These are phyloP conservation scores for Erythrocercus mccallii DNA, from an alignment of 2,113 vertebrate species.

Conservation along the genomic window DNA sequence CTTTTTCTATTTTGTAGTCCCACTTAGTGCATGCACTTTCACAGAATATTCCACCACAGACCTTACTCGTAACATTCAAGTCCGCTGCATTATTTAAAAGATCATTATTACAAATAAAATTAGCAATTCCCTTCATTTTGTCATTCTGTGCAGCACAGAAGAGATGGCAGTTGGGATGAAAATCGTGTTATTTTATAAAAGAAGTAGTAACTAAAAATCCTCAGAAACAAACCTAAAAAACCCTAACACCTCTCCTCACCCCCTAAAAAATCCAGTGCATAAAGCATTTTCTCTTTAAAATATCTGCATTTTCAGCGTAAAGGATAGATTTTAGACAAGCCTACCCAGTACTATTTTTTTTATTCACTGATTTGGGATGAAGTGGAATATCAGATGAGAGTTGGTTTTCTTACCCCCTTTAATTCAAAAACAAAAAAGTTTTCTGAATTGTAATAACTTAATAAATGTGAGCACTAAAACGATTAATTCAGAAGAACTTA, in stretches of 20 bases:
- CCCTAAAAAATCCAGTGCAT: not conserved
- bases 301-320: not conserved
- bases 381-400: not conserved
- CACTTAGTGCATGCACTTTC: not conserved
- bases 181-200: not conserved
- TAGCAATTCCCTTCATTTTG: not conserved
- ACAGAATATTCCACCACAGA: not conserved
- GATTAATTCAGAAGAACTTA: not conserved
- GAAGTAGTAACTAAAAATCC: not conserved
- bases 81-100: not conserved
- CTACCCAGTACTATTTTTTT: not conserved
- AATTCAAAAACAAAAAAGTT: not conserved
- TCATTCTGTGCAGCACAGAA: not conserved
- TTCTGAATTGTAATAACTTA: not conserved
- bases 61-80: not conserved
- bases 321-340: not conserved
- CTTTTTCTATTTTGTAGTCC: not conserved
- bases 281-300: not conserved
- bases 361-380: not conserved
- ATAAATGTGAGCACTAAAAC: not conserved
- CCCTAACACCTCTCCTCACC: rapidly evolving
- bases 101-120: not conserved
- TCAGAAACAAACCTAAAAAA: not conserved
- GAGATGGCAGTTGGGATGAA: not conserved
- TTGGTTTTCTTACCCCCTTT: not conserved